A percentile compares a stretch with the other conserved stretches of the same genome.
Conservation (phyloP, 2,888 invertebrate species). For the Autographa pulchrina region DNA sequence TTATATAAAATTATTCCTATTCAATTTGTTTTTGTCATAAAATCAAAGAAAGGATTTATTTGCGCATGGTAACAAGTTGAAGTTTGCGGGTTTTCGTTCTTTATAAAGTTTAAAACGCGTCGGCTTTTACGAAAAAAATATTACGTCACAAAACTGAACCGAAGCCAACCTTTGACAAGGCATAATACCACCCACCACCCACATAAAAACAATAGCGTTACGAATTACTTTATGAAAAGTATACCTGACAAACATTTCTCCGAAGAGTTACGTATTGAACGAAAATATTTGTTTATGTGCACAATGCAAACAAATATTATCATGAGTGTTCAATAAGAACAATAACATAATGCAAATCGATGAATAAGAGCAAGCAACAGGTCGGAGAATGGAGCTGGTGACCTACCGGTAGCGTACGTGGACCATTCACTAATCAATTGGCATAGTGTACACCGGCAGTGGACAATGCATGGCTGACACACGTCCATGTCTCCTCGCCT, state of each 20-base stretch:
- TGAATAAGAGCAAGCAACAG: conserved; percentile 41
- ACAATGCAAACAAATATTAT: conserved; percentile 42
- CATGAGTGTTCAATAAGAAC: conserved; percentile 51
- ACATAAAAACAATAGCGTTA: conserved; percentile 23
- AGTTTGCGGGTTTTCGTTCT: too few species aligned
- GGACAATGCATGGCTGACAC: conserved; percentile 25
- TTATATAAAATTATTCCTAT: too few species aligned
- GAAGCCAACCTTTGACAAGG: conserved; percentile 10
- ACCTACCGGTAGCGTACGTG: neutral
- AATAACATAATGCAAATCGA: conserved; percentile 48
- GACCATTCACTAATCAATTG: conserved; percentile 10
- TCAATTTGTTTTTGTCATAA: too few species aligned
- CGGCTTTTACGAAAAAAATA: too few species aligned
- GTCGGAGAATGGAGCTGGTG: conserved; percentile 5
- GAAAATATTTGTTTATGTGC: conserved; percentile 26
- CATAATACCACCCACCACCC: conserved; percentile 11
- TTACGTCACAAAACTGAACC: too few species aligned
- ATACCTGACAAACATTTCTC: conserved; percentile 35
- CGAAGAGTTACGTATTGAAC: conserved; percentile 23
- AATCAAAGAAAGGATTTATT: too few species aligned
- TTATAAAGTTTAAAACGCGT: too few species aligned
- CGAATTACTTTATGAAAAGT: conserved; percentile 29
- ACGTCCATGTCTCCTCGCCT: conserved; percentile 24
- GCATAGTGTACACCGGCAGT: conserved; percentile 10
- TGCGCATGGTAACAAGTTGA: too few species aligned